phyloP scores from a whole-genome alignment of 2,113 vertebrate genomes.

The Oncorhynchus nerka region DNA sequence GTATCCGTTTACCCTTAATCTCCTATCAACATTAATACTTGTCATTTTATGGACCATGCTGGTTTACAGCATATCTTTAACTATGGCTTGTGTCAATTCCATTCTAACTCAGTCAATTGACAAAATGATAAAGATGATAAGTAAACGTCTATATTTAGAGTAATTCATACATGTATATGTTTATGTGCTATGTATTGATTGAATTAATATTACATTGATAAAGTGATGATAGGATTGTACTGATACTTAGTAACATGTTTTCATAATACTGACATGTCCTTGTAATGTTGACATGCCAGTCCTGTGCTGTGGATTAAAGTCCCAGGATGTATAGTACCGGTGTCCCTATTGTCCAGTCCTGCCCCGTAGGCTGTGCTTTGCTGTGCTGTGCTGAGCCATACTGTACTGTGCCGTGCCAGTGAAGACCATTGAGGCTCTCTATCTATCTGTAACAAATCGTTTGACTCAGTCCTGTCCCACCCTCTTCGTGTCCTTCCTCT shows the following conservation, averaged over 20 bases:
- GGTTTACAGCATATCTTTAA: too few species aligned
- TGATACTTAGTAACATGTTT: not conserved
- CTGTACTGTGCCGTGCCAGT: conserved; percentile 3
- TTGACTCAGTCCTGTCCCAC: conserved; percentile 3
- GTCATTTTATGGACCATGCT: not conserved
- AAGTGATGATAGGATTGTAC: not conserved
- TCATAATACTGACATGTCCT: not conserved
- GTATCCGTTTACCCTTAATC: not conserved
- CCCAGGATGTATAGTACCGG: not conserved
- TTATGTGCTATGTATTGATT: not conserved
- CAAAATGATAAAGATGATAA: not conserved
- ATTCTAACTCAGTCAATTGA: not conserved
- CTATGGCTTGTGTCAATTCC: not conserved
- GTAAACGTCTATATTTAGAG: not conserved
- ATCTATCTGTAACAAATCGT: not conserved
- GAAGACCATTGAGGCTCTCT: conserved; percentile 1
- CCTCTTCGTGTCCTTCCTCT: conserved; percentile 1
- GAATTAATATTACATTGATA: not conserved
- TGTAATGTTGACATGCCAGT: not conserved
- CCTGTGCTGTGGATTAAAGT: not conserved
- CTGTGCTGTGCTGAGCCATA: conserved; percentile 10
- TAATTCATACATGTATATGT: not conserved
- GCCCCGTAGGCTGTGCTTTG: not conserved
- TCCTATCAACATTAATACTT: not conserved
- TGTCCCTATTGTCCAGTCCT: conserved; percentile 1